phyloP scores from a whole-genome alignment of 2,113 vertebrate species.

The Hippocampus comes region DNA sequence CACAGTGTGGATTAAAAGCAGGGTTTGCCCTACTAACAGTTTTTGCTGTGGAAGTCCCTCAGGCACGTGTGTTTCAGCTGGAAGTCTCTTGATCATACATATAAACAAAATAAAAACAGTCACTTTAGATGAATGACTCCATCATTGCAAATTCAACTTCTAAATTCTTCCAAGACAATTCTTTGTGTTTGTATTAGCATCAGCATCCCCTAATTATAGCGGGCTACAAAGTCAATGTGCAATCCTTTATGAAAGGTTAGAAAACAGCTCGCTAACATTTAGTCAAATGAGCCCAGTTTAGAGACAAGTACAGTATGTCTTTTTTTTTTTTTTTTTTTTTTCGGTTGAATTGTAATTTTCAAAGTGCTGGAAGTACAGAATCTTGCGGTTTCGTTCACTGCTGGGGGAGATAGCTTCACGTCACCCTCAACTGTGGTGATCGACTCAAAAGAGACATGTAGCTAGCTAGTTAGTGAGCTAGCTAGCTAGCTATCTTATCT shows the following conservation, averaged over 20 bases:
- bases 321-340: constrained; percentile 20
- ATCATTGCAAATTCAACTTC: constrained; percentile 32
- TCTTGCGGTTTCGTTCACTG: constrained; percentile 6
- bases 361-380: constrained; percentile 8
- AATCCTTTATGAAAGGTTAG: constrained; percentile 75
- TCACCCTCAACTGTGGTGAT: neutral
- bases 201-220: constrained; percentile 48
- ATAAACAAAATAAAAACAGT: constrained; percentile 45
- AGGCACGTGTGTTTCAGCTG: constrained; percentile 40
- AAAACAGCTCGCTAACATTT: constrained; percentile 60
- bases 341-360: neutral
- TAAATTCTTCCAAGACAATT: constrained; percentile 4
- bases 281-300: constrained; percentile 41
- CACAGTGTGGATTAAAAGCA: constrained; percentile 38
- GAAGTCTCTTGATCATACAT: constrained; percentile 38
- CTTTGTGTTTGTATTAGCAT: constrained; percentile 40
- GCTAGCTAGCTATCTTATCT: neutral
- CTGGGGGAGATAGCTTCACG: neutral
- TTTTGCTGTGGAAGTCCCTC: constrained; percentile 26
- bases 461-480: neutral
- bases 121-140: constrained; percentile 19
- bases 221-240: constrained; percentile 68
- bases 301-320: constrained; percentile 34
- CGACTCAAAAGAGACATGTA: neutral
- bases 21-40: constrained; percentile 20